Evolutionary conservation across 2,113 vertebrate species (phyloP), one percentile per base, ranked within the genome.

Genomic region (Pheucticus melanocephalus): DNA sequence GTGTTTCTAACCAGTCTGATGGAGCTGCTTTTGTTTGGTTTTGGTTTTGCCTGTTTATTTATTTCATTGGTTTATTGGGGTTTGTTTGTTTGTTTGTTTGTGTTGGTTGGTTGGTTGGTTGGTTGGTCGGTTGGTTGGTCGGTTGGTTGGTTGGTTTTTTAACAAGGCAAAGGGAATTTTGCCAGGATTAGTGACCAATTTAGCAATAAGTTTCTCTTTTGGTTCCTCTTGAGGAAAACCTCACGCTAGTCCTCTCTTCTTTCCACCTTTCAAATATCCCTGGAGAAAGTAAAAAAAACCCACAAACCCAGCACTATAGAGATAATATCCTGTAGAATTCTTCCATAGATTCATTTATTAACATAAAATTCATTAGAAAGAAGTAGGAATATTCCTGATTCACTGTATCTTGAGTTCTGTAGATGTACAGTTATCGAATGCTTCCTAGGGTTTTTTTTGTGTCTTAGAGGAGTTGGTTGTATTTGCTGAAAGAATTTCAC

Each of bases 281-380:
- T 35, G 11, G 13, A 16, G 76, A 78, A 28, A 71, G 2, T 20
- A 66, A 51, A 44, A 57, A 35, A 47, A 6, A 10, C 9, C 19
- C 18, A 25, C 1, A 2, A 81, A 7, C 0, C 4, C 6, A 37
- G 4, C 13, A 48, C 13, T 24, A 7, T 6, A 56, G 37, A 48
- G 9, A 22, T 42, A 9, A 48, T 27, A 73, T 9, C 15, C 17
- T 48, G 31, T 25, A 42, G n/a, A 76, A 75, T 73, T 90, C n/a
- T 72, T 75, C 18, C 60, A 11, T 4, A 48, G 12, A 65, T 76
- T 61, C 5, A 30, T 35, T 78, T 39, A 53, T 31, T 66, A 42
- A 57, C 50, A 69, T 4, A 78, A 73, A 73, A 12, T 18, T 78
- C 27, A 45, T 88, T 87, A 76, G 42, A 72, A 94, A 56, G 21